A percentile compares a stretch with the other conserved stretches of the same genome.
Evolutionary conservation across 1,140 invertebrate genomes (phyloP).

Genomic region (Gerris buenoi): DNA sequence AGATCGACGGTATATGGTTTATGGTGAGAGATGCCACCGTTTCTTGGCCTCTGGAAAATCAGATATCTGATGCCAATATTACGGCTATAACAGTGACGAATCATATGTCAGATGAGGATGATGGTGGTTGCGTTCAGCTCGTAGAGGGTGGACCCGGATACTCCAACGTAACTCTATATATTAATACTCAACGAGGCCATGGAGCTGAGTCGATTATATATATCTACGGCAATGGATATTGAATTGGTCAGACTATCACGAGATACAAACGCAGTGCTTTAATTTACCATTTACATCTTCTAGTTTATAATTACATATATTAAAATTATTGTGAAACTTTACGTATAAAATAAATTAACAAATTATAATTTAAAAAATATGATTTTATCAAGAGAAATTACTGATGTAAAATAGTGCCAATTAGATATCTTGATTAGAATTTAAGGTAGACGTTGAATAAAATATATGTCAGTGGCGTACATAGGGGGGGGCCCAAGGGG

Average conservation of each 20-base stretch:
- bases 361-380: too few species aligned
- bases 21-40: neutral
- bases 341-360: too few species aligned
- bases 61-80: neutral
- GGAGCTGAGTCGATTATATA: neutral
- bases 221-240: neutral
- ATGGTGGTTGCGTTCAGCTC: neutral
- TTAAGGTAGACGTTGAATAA: too few species aligned
- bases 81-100: neutral
- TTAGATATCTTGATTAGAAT: too few species aligned
- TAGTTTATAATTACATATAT: too few species aligned
- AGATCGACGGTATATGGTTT: neutral
- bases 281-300: too few species aligned
- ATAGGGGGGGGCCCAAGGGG: too few species aligned
- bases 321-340: too few species aligned
- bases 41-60: neutral
- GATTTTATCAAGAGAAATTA: too few species aligned
- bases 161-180: neutral
- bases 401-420: too few species aligned
- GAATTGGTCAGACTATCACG: neutral
- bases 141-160: neutral
- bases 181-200: neutral
- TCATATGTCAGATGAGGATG: neutral
- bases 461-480: too few species aligned
- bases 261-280: too few species aligned